These are phyloP conservation scores for Lophochroa leadbeateri DNA, from an alignment of 2,113 vertebrate genomes.

Conservation along the genomic window DNA sequence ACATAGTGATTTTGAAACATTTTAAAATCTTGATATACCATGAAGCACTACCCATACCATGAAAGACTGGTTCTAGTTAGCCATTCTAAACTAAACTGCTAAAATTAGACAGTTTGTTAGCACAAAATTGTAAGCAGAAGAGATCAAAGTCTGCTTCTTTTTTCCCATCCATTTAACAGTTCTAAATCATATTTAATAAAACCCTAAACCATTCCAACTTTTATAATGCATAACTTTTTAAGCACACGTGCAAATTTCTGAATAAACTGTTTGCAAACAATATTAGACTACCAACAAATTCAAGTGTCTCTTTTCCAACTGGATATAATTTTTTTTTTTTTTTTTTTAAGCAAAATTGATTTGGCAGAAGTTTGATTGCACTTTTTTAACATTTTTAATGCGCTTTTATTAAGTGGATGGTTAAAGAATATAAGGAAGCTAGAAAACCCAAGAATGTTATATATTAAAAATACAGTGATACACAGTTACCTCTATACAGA, in stretches of 20 bases:
- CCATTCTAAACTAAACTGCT: not conserved
- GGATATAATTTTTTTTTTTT: not conserved
- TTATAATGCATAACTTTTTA: not conserved
- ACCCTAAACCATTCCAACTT: not conserved
- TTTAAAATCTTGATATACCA: not conserved
- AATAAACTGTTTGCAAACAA: slow-evolving; percentile 29
- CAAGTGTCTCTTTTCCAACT: not conserved
- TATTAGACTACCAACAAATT: not conserved
- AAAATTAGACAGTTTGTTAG: not conserved
- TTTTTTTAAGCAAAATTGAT: not conserved
- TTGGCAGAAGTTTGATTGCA: not conserved
- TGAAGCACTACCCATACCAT: not conserved
- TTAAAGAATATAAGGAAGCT: not conserved
- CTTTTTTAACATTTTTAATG: not conserved
- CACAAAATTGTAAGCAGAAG: not conserved
- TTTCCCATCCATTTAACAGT: not conserved
- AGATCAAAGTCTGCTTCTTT: not conserved
- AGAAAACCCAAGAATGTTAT: not conserved
- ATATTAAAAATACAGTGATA: not conserved
- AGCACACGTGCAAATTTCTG: not conserved
- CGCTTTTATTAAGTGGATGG: not conserved
- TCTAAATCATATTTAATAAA: not conserved
- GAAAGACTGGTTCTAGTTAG: not conserved
- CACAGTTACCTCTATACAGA: not conserved
- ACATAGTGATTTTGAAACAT: not conserved